Percentiles rank a stretch among this genome's conserved stretches.
Evolutionary conservation across 2,113 vertebrate genomes (phyloP).

Genomic region (Thamnaconus septentrionalis): DNA sequence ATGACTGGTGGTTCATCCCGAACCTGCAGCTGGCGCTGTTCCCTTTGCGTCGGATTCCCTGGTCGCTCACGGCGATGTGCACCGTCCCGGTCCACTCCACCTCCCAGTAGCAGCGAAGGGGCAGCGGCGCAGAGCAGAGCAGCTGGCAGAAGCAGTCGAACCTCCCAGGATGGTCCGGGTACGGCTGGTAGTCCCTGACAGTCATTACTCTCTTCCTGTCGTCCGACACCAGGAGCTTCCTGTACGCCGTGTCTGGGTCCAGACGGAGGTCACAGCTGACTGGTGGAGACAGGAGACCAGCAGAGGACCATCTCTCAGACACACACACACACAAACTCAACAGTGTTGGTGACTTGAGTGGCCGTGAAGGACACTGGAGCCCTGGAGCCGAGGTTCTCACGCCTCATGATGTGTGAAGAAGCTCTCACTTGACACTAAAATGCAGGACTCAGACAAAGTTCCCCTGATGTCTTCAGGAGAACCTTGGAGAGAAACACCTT

Average conservation of each 20-base stretch:
- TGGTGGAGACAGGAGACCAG: background rate
- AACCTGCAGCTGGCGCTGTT: background rate
- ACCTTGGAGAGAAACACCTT: background rate
- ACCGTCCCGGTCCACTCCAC: slow-evolving; percentile 1
- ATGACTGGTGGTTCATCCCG: slow-evolving; percentile 1
- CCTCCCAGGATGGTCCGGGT: slow-evolving; percentile 5
- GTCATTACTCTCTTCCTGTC: background rate
- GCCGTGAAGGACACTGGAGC: no score
- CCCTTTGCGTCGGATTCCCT: slow-evolving; percentile 6
- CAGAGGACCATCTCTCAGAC: background rate
- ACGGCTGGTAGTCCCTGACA: background rate
- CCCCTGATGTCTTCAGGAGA: background rate
- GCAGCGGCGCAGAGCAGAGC: background rate
- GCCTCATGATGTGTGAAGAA: no score
- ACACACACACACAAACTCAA: no score
- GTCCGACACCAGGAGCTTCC: background rate
- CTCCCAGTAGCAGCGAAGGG: slow-evolving; percentile 13
- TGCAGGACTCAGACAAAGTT: no score
- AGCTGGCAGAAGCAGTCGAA: slow-evolving; percentile 1
- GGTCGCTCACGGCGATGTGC: slow-evolving; percentile 1
- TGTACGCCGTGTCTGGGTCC: slow-evolving; percentile 2
- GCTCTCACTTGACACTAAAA: no score
- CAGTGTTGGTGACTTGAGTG: no score
- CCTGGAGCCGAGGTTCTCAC: no score
- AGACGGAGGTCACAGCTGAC: slow-evolving; percentile 15